A percentile compares a stretch with the other conserved stretches of the same genome.
Evolutionary conservation across 2,797 vertebrate genomes (phyloP).

Genomic region (Tangara arthus): DNA sequence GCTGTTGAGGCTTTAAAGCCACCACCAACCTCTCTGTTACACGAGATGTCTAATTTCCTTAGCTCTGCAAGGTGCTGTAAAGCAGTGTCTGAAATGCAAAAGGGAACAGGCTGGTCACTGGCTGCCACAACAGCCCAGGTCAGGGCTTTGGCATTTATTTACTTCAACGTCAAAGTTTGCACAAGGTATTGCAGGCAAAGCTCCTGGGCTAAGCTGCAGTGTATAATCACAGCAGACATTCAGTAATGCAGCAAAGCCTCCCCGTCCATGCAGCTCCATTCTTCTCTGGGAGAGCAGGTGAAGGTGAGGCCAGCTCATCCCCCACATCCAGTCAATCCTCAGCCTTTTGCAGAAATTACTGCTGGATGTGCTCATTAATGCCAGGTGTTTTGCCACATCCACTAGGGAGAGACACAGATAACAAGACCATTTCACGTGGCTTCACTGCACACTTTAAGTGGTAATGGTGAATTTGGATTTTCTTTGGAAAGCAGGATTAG

Average conservation of each 20-base stretch:
- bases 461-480: neutral
- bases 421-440: neutral
- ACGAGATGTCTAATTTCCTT: constrained; percentile 79
- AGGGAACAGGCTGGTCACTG: neutral
- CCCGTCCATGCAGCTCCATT: neutral
- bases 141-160: neutral
- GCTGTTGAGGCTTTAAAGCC: constrained; percentile 71
- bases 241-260: neutral
- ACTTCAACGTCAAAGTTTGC: neutral
- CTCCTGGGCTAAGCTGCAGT: neutral
- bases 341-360: neutral
- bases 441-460: neutral
- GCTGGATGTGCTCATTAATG: neutral
- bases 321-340: neutral
- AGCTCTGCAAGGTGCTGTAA: constrained; percentile 76
- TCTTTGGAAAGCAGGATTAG: neutral
- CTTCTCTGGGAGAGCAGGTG: constrained; percentile 19
- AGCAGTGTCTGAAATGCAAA: constrained; percentile 71
- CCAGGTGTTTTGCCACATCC: neutral
- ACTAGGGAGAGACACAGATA: neutral
- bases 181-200: constrained; percentile 13
- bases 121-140: neutral
- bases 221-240: constrained; percentile 10
- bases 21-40: constrained; percentile 80
- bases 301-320: constrained; percentile 34